Evolutionary conservation across 2,888 invertebrate genomes (phyloP), one percentile per base, ranked within the genome.

Genomic region (Phyllotreta cruciferae): DNA sequence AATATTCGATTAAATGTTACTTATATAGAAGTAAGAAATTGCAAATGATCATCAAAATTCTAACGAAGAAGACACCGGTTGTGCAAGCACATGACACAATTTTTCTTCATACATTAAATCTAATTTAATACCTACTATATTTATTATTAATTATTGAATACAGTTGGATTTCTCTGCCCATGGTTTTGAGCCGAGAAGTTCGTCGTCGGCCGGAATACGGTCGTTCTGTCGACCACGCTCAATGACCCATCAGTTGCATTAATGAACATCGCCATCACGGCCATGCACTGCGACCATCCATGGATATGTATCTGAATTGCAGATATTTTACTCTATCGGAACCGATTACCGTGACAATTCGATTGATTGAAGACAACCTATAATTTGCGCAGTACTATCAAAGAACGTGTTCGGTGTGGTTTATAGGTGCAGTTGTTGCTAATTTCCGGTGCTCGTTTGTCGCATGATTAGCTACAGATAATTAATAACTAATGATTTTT

Each of bases 181-280:
- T 47, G 47, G 47, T n/a, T 9, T 47, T 47, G 47, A 14, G 3
- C 36, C n/a, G n/a, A n/a, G 34, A 4, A 24, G 24, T 24, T 14
- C 49, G 34, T 13, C 34, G 14, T 41, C n/a, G 41, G 41, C 9
- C 24, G 34, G 47, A 47, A 47, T 11, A 1, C 11, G 11, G 9
- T 49, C 9, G 49, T 34, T 49, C 49, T 35, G 47, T 13, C 47
- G 67, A 67, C 69, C 69, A 69, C 58, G 57, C 70, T 64, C 66
- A 66, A 68, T 68, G 66, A 67, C 69, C 71, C 72, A 69, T 70
- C 68, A 45, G 66, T 57, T 62, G 64, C 68, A 68, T 69, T 66
- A 71, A 71, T 70, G 70, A 72, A 70, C 70, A 62, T 64, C 24
- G 63, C 56, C 47, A 57, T 57, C 49, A 49, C 36, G 35, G 57